phyloP scores from a whole-genome alignment of 1,140 invertebrate species.

The Sinella curviseta region DNA sequence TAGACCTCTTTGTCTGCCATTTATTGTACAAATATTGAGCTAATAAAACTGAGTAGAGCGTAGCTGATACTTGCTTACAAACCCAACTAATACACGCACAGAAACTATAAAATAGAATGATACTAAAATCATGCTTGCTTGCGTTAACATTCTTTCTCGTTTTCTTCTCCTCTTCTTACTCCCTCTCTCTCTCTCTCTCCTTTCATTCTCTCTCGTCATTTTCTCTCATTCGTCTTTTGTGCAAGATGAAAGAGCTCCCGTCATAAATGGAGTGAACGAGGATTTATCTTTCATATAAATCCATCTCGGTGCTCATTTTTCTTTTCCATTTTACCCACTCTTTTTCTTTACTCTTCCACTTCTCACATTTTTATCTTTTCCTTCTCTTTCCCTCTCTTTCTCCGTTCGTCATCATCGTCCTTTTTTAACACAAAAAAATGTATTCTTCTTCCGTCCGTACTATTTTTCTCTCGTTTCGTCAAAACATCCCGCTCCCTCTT shows the following conservation, averaged over 20 bases:
- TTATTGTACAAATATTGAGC: too few species aligned
- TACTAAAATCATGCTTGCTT: too few species aligned
- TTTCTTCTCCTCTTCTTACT: not conserved
- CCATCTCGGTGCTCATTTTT: not conserved
- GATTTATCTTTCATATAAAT: conserved; percentile 20
- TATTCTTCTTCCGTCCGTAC: too few species aligned
- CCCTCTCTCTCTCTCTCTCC: not conserved
- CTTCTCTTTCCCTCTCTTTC: not conserved
- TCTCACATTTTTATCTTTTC: not conserved
- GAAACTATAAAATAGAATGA: too few species aligned
- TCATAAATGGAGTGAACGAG: conserved; percentile 10
- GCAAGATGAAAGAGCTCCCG: not conserved
- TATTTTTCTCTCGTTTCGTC: too few species aligned
- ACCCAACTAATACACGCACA: too few species aligned
- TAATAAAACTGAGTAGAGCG: too few species aligned
- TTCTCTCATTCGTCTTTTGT: not conserved
- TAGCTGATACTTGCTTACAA: too few species aligned
- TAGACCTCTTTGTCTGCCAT: too few species aligned
- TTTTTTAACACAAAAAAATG: too few species aligned
- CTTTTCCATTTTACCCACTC: not conserved
- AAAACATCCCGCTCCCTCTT: too few species aligned
- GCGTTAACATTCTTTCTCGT: too few species aligned
- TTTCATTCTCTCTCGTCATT: not conserved
- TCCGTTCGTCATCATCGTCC: not conserved
- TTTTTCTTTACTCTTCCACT: not conserved